A percentile compares a stretch with the other conserved stretches of the same genome.
Evolutionary conservation across 2,888 invertebrate genomes (phyloP).

Genomic region (Biston stratarius): DNA sequence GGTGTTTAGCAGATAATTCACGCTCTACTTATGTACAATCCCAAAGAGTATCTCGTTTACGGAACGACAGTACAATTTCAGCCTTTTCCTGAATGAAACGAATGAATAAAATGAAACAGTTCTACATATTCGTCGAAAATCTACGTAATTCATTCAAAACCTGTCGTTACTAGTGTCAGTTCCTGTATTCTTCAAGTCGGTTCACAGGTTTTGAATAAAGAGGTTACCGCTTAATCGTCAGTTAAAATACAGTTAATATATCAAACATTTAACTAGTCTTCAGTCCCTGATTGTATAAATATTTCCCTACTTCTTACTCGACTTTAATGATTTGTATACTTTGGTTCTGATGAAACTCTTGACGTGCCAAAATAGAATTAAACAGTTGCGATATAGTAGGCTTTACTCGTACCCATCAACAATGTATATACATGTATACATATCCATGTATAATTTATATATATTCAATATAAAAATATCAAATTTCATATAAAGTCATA

Average conservation of each 20-base stretch:
- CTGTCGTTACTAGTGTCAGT: conserved; percentile 79
- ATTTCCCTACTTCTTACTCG: conserved; percentile 85
- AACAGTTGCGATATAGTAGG: conserved; percentile 86
- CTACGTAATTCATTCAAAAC: conserved; percentile 84
- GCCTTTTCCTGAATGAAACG: conserved; percentile 67
- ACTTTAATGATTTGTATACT: conserved; percentile 86
- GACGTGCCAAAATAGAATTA: conserved; percentile 86
- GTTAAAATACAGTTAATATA: conserved; percentile 85
- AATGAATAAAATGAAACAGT: conserved; percentile 64
- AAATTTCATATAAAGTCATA: conserved; percentile 87
- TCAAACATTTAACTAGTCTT: conserved; percentile 86
- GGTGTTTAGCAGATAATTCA: conserved; percentile 54
- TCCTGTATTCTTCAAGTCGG: conserved; percentile 78
- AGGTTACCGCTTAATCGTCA: conserved; percentile 79
- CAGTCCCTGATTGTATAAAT: conserved; percentile 86
- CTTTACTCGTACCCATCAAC: conserved; percentile 85
- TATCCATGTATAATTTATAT: conserved; percentile 86
- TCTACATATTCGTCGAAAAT: conserved; percentile 75
- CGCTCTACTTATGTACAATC: conserved; percentile 68
- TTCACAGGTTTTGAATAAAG: conserved; percentile 84
- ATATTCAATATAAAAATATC: conserved; percentile 86
- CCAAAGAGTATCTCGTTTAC: conserved; percentile 64
- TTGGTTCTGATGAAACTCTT: conserved; percentile 86
- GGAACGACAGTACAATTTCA: conserved; percentile 68
- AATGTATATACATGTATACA: conserved; percentile 87